Conservation (phyloP, 2,797 vertebrate species). For the Picus viridis region DNA sequence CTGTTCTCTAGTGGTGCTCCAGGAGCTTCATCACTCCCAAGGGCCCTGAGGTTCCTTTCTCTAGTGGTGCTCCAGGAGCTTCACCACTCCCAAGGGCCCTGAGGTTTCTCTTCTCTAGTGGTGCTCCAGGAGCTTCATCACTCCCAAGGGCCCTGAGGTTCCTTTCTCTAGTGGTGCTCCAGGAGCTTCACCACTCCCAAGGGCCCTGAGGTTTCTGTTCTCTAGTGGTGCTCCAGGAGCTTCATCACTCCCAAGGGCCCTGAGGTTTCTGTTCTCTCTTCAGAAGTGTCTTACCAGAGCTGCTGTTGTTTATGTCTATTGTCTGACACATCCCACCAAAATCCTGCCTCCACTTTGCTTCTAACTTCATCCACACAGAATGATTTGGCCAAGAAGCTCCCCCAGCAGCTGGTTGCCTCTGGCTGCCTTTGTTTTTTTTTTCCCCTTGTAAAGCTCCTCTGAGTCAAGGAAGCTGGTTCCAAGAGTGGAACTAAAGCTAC, state of each 20-base stretch:
- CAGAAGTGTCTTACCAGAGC: background rate
- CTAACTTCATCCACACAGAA: slow-evolving; percentile 19
- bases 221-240: background rate
- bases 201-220: too few species aligned
- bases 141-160: too few species aligned
- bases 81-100: too few species aligned
- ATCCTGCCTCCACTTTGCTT: background rate
- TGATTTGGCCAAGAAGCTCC: background rate
- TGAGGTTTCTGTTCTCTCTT: background rate
- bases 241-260: background rate
- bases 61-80: too few species aligned
- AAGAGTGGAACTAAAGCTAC: background rate
- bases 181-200: too few species aligned
- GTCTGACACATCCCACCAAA: slow-evolving; percentile 20
- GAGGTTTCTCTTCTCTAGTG: too few species aligned
- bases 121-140: too few species aligned
- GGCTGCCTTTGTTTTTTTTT: background rate
- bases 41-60: too few species aligned
- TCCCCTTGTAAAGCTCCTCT: background rate
- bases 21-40: too few species aligned
- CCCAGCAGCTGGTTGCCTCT: background rate
- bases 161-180: too few species aligned
- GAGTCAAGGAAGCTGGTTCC: slow-evolving; percentile 17
- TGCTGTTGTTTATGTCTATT: slow-evolving; percentile 25
- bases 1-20: too few species aligned